phyloP scores from a whole-genome alignment of 92 coral and sea anemone genomes.

The Parazoanthus atlanticus region DNA sequence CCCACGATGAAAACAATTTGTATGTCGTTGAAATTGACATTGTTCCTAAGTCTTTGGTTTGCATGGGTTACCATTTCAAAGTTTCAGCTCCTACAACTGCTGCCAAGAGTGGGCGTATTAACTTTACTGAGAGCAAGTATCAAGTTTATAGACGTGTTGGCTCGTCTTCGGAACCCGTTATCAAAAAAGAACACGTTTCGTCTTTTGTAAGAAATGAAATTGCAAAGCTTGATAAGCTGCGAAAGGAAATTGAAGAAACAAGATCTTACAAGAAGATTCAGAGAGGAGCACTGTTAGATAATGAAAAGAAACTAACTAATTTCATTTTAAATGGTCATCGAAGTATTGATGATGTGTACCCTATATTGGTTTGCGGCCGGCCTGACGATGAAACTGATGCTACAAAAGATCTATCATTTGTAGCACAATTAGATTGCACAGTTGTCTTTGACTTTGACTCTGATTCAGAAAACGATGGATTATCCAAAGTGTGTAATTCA shows the following conservation, averaged over 20 bases:
- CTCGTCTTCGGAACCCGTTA: slow-evolving; percentile 33
- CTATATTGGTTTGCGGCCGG: slow-evolving; percentile 28
- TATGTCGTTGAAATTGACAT: slow-evolving; percentile 31
- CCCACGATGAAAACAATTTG: slow-evolving; percentile 14
- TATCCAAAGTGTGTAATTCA: slow-evolving; percentile 26
- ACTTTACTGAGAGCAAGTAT: slow-evolving; percentile 6
- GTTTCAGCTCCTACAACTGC: slow-evolving; percentile 18
- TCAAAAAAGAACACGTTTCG: background rate
- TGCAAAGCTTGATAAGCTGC: background rate
- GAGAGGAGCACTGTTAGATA: slow-evolving; percentile 1
- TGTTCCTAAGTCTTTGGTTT: slow-evolving; percentile 23
- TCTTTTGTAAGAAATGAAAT: background rate
- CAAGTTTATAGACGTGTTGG: slow-evolving; percentile 33
- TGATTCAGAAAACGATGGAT: slow-evolving; percentile 38
- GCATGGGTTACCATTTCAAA: slow-evolving; percentile 29
- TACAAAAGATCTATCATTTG: slow-evolving; percentile 26
- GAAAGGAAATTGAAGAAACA: slow-evolving; percentile 16
- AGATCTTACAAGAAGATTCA: slow-evolving; percentile 23
- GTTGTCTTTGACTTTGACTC: slow-evolving; percentile 42
- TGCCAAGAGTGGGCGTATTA: background rate
- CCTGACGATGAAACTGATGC: slow-evolving; percentile 20
- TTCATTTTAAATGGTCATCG: slow-evolving; percentile 35
- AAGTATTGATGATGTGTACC: slow-evolving; percentile 24
- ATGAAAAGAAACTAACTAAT: slow-evolving; percentile 31
- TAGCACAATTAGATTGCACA: slow-evolving; percentile 39